Evolutionary conservation across 2,113 vertebrate species (phyloP), one percentile per base, ranked within the genome.

Genomic region (Amblyopsis rosae): DNA sequence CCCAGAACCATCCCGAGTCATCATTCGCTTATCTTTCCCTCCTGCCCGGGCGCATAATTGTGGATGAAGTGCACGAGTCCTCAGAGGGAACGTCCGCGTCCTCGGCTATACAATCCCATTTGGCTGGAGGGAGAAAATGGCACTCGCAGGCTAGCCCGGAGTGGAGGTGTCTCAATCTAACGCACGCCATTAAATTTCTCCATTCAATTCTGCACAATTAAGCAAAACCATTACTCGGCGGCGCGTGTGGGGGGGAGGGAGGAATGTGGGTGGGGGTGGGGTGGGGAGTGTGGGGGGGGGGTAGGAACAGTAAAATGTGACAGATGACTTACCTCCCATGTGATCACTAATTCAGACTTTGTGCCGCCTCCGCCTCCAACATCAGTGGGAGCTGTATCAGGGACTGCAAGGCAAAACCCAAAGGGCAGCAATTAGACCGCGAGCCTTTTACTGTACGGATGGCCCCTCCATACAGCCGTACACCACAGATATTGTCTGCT

Each of bases 331-430:
- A 99, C 97, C 91, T 99, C 97, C 97, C 97, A 99, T 59, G 95
- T 97, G 87, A 99, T 98, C 86, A 98, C 96, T 88, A 99, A 93
- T 90, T 99, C 97, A 69, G 97, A 96, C 75, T 95, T 95, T 87
- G 95, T 98, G 83, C 97, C 97, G 66, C 96, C 97, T 86, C 97
- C 97, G 77, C 97, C 97, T 77, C 93, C 95, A 72, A 98, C 95
- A 86, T 98, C 96, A 59, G 95, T 94, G 45, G 97, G 97, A 75
- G 96, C 94, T 68, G 93, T 92, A 86, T 98, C 96, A 0, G 97
- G 97, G 88, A 91, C 97, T 99, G 87, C 59, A 79, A 73, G 62
- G 82, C 82, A 87, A 88, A 11, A 85, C 65, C 82, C 86, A 89
- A 71, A 86, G 70, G 81, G 80, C 67, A 83, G 70, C 78, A 84